phyloP scores from a whole-genome alignment of 2,113 vertebrate species.

The Scophthalmus maximus region DNA sequence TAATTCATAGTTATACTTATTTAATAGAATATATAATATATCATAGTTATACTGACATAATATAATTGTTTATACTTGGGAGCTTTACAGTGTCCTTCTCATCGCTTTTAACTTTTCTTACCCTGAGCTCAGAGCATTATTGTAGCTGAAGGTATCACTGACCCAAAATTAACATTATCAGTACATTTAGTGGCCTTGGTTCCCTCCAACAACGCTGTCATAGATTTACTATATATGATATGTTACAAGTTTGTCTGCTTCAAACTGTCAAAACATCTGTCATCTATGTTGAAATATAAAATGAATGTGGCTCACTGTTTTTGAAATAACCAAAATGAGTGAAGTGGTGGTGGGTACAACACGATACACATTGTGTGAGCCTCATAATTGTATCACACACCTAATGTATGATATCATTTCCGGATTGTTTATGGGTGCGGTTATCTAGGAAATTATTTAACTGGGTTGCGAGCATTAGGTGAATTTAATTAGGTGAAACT shows the following conservation, averaged over 20 bases:
- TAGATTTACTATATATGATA: background rate
- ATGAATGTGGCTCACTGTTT: background rate
- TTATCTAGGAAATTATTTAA: conserved; percentile 6
- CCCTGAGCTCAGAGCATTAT: too few species aligned
- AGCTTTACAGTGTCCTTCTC: too few species aligned
- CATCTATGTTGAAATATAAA: background rate
- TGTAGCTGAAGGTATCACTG: too few species aligned
- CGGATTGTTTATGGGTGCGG: conserved; percentile 21
- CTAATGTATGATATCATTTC: conserved; percentile 22
- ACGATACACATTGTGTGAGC: background rate
- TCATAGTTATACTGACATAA: too few species aligned
- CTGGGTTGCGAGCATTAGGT: background rate
- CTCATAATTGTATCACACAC: background rate
- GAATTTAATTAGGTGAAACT: conserved; percentile 14
- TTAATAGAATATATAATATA: background rate
- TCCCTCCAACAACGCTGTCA: too few species aligned
- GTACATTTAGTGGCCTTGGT: too few species aligned
- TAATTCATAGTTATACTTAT: background rate
- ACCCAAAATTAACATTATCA: too few species aligned
- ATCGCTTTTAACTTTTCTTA: too few species aligned
- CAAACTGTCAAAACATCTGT: background rate
- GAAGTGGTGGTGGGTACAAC: too few species aligned
- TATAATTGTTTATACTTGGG: too few species aligned
- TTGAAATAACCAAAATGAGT: background rate
- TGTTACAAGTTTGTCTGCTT: too few species aligned